These are phyloP conservation scores for Silurus aristotelis DNA, from an alignment of 2,797 vertebrate species.

Conservation along the genomic window DNA sequence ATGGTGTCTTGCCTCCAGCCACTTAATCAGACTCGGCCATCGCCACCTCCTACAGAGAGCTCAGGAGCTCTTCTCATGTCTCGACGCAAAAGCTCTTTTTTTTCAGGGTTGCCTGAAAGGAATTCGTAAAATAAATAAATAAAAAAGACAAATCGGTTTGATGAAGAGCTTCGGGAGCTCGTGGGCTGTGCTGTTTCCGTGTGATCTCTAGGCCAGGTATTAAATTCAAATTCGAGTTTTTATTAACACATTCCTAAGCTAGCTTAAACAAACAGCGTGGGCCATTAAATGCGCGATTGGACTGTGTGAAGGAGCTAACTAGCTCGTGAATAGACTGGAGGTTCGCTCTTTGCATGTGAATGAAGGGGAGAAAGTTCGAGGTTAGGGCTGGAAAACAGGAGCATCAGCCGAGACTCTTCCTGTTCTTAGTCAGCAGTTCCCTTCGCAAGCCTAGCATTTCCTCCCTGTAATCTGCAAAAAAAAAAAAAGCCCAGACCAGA, in stretches of 20 bases:
- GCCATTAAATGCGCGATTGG: slow-evolving; percentile 70
- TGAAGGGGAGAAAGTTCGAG: slow-evolving; percentile 52
- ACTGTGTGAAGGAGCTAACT: slow-evolving; percentile 63
- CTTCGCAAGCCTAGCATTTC: slow-evolving; percentile 28
- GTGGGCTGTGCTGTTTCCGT: slow-evolving; percentile 60
- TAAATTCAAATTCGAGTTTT: slow-evolving; percentile 13
- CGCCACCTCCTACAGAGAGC: slow-evolving; percentile 65
- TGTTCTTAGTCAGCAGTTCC: slow-evolving; percentile 52
- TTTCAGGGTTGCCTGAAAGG: slow-evolving; percentile 60
- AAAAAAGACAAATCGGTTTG: slow-evolving; percentile 52
- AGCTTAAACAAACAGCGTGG: slow-evolving; percentile 68
- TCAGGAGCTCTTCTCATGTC: slow-evolving; percentile 66
- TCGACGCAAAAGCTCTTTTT: slow-evolving; percentile 60
- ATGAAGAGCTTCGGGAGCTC: slow-evolving; percentile 67
- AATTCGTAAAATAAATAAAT: slow-evolving; percentile 49
- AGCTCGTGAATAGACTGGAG: slow-evolving; percentile 55
- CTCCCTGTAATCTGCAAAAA: background rate
- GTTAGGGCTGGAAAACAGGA: slow-evolving; percentile 49
- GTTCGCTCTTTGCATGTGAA: slow-evolving; percentile 57
- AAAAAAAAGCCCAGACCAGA: background rate
- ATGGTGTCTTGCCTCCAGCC: slow-evolving; percentile 64
- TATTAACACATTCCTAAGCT: slow-evolving; percentile 53
- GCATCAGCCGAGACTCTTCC: slow-evolving; percentile 44
- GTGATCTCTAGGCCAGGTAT: slow-evolving; percentile 21
- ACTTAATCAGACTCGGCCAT: slow-evolving; percentile 70